These are phyloP conservation scores for Brachionus asplanchnoidis DNA, from an alignment of 1,140 invertebrate genomes.

Conservation along the genomic window DNA sequence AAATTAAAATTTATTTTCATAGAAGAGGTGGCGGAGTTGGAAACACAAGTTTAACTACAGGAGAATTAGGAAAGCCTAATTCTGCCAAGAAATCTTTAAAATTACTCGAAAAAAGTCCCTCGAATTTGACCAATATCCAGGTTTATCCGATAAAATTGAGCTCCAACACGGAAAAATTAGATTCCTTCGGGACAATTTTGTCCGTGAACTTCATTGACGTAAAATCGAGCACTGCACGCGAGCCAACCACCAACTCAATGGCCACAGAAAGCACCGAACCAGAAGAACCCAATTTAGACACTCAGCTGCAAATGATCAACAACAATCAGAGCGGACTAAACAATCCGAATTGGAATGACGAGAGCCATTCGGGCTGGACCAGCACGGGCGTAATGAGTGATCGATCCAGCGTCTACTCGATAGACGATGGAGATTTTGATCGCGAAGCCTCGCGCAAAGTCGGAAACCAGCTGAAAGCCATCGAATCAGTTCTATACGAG, in stretches of 20 bases:
- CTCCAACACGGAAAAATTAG: conserved; percentile 1
- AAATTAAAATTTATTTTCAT: background rate
- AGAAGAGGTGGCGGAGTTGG: conserved; percentile 35
- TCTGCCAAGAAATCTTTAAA: background rate
- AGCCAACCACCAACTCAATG: background rate
- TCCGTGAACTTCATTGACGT: conserved; percentile 25
- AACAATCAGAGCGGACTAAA: background rate
- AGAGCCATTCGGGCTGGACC: conserved; percentile 34
- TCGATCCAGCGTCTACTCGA: conserved; percentile 37
- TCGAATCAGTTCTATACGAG: conserved; percentile 29
- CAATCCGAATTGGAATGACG: conserved; percentile 27
- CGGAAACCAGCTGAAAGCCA: conserved; percentile 9
- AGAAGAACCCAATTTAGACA: background rate
- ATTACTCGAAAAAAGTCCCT: conserved; percentile 26
- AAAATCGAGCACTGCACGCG: conserved; percentile 11
- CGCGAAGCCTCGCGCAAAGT: conserved; percentile 39
- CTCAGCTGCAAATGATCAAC: background rate
- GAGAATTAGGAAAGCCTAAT: background rate
- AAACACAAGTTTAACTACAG: background rate
- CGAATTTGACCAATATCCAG: background rate
- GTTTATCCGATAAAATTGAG: conserved; percentile 10
- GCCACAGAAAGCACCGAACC: background rate
- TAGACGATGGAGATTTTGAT: conserved; percentile 35
- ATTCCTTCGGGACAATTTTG: background rate
- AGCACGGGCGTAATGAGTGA: conserved; percentile 38